A percentile compares a stretch with the other conserved stretches of the same genome.
Evolutionary conservation across 53 echinoderm and acorn worm genomes (phyloP).

Genomic region (Echinarachnius parma): DNA sequence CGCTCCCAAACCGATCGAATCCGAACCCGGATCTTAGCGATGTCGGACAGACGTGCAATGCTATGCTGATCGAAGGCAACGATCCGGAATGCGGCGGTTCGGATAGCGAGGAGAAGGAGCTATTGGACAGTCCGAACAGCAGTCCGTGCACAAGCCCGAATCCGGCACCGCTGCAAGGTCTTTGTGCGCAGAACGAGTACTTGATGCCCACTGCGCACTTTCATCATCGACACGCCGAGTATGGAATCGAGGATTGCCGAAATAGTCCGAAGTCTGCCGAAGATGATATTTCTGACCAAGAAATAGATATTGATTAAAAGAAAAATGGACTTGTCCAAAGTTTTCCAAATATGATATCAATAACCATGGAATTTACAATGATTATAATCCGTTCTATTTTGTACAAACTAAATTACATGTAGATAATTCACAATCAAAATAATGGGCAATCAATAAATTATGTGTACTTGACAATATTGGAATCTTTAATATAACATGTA

Average conservation of each 20-base stretch:
- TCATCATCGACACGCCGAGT: constrained; percentile 1
- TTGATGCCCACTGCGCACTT: constrained; percentile 3
- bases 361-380: background rate
- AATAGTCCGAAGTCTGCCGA: constrained; percentile 24
- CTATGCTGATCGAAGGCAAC: constrained; percentile 25
- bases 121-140: constrained; percentile 57
- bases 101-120: constrained; percentile 63
- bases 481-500: no score
- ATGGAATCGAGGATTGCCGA: background rate
- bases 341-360: background rate
- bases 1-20: constrained; percentile 91
- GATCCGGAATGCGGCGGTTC: constrained; percentile 37
- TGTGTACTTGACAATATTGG: background rate
- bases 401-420: no score
- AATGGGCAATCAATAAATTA: no score
- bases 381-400: background rate
- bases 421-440: no score
- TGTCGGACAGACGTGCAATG: constrained; percentile 53
- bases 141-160: constrained; percentile 77
- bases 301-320: constrained; percentile 32
- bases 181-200: background rate
- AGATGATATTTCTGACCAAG: constrained; percentile 20
- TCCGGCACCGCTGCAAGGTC: constrained; percentile 12
- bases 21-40: constrained; percentile 97
- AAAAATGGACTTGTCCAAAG: background rate